Percentiles rank a stretch among this genome's conserved stretches.
phyloP scores from a whole-genome alignment of 2,888 invertebrate genomes.

The Norana najaformis region DNA sequence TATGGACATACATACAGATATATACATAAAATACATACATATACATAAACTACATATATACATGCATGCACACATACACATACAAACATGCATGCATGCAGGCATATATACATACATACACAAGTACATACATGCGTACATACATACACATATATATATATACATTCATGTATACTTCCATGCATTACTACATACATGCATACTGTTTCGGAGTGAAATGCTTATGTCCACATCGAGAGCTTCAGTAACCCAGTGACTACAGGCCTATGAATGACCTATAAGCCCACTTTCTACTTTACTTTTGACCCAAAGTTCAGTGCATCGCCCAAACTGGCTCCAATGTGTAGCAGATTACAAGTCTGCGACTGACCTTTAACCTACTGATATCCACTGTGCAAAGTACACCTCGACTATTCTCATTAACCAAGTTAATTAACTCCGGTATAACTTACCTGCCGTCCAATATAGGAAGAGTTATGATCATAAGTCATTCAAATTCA shows the following conservation, averaged over 20 bases:
- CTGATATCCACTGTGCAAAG: neutral
- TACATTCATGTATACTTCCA: no score
- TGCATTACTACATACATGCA: no score
- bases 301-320: neutral
- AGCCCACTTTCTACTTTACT: neutral
- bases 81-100: no score
- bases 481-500: neutral
- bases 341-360: neutral
- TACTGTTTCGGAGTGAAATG: neutral
- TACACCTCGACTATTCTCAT: neutral
- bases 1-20: no score
- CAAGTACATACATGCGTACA: no score
- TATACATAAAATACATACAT: no score
- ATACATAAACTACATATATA: neutral
- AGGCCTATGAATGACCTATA: neutral
- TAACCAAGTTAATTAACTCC: neutral
- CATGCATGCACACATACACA: neutral
- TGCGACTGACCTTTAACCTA: neutral
- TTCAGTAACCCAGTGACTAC: neutral
- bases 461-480: neutral
- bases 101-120: no score
- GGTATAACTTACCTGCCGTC: neutral
- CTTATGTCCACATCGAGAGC: neutral
- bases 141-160: neutral
- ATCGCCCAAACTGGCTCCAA: neutral